phyloP scores from a whole-genome alignment of 2,888 invertebrate species.

The Thecophora atra region DNA sequence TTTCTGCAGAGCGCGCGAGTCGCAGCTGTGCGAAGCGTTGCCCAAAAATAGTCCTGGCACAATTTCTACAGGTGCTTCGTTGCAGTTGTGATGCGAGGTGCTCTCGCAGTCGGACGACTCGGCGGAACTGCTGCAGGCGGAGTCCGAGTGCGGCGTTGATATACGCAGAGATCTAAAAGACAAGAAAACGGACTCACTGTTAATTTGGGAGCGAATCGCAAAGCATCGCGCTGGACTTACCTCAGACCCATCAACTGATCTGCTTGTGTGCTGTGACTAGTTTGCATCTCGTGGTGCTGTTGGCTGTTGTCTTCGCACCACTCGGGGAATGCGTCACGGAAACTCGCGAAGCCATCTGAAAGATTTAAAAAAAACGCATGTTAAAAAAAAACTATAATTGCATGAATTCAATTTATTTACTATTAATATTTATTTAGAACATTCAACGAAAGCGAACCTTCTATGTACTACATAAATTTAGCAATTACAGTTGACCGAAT shows the following conservation, averaged over 20 bases:
- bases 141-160: conserved; percentile 74
- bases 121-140: conserved; percentile 72
- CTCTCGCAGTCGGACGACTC: conserved; percentile 80
- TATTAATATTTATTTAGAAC: too few species aligned
- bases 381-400: neutral
- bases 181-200: conserved; percentile 28
- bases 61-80: conserved; percentile 94
- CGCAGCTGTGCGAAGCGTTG: conserved; percentile 93
- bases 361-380: conserved; percentile 36
- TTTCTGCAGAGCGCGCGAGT: conserved; percentile 86
- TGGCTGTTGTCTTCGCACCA: conserved; percentile 86
- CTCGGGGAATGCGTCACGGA: conserved; percentile 86
- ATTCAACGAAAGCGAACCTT: too few species aligned
- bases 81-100: conserved; percentile 70
- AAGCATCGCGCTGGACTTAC: conserved; percentile 47
- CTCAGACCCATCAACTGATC: conserved; percentile 72
- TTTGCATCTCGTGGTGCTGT: conserved; percentile 73
- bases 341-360: conserved; percentile 86
- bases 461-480: too few species aligned
- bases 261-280: conserved; percentile 67
- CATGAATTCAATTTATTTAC: too few species aligned
- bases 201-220: neutral
- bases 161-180: conserved; percentile 77
- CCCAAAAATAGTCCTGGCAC: conserved; percentile 93
- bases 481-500: too few species aligned